These are phyloP conservation scores for Cottoperca gobio DNA, from an alignment of 2,797 vertebrate genomes.

Conservation along the genomic window DNA sequence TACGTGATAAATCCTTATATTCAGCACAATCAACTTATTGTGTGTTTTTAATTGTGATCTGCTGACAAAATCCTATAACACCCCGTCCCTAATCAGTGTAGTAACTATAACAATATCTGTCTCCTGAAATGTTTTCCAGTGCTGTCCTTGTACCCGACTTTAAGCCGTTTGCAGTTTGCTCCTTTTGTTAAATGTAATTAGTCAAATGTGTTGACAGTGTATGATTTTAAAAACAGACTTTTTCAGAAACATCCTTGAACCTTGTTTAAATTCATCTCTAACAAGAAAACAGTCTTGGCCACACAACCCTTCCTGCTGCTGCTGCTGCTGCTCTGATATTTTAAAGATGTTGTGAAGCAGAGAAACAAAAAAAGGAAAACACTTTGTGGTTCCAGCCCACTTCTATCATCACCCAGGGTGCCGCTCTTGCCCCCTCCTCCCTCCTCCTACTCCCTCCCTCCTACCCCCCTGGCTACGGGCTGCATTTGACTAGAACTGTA, in stretches of 20 bases:
- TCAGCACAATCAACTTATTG: no score
- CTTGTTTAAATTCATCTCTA: conserved; percentile 51
- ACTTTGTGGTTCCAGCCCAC: conserved; percentile 62
- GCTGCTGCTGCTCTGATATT: conserved; percentile 57
- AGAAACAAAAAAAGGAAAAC: conserved; percentile 63
- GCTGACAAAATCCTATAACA: no score
- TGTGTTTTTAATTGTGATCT: no score
- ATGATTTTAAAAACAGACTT: conserved; percentile 18
- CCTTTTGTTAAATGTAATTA: conserved; percentile 38
- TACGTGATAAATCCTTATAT: no score
- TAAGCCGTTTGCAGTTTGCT: no score
- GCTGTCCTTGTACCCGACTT: background rate
- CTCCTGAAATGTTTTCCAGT: background rate
- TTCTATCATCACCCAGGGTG: conserved; percentile 70
- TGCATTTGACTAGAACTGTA: conserved; percentile 65
- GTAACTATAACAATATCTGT: background rate
- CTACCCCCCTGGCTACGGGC: conserved; percentile 62
- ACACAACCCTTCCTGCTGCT: conserved; percentile 22
- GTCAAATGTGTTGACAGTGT: conserved; percentile 6
- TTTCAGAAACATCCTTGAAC: conserved; percentile 25
- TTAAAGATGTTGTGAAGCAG: conserved; percentile 64
- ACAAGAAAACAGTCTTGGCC: conserved; percentile 30
- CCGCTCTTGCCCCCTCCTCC: conserved; percentile 52
- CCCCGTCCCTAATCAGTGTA: background rate
- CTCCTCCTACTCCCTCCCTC: conserved; percentile 60